Evolutionary conservation across 2,113 vertebrate genomes (phyloP), one percentile per base, ranked within the genome.

Genomic region (Prietella phreatophila): DNA sequence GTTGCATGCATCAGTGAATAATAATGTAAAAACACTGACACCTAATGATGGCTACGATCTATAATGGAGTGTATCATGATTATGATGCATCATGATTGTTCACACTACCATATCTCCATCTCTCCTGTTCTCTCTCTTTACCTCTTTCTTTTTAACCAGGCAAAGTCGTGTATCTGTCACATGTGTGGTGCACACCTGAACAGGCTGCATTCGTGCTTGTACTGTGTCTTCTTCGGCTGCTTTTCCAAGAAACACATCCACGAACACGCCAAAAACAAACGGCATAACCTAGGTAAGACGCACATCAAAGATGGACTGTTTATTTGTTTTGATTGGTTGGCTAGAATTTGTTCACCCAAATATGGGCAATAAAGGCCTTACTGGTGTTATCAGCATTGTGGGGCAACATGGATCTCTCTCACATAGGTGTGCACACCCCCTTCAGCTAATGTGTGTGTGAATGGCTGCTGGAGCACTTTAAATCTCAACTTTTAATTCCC

Each of bases 211-310:
- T 99, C 98, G 91, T 99, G 98, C 94, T 97, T 99, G 88, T 98
- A 99, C 94, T 99, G 98, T 85, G 98, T 99, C 91, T 99, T 98
- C 96, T 99, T 99, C 39, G 98, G 98, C 95, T 99, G 98, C 93
- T 99, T 99, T 91, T 97, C 97, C 84, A 99, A 98, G 97, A 99
- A 99, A 92, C 98, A 99, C 92, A 99, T 99, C 93, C 98, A 99
- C 87, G 98, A 99, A 83, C 98, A 99, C 88, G 98, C 98, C 33
- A 99, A 99, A 95, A 96, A 96, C 92, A 99, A 99, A 91, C 96
- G 98, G 94, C 98, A 99, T 95, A 98, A 99, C 92, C 96, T 99
- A 94, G 98, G 98, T 99, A 95, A 97, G 97, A 82, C 22, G 25
- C 47, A 7, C 1, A 9, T 55, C 9, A 56, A 73, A 42, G 22